These are phyloP conservation scores for Rapana venosa DNA, from an alignment of 2,888 invertebrate genomes.

Conservation along the genomic window DNA sequence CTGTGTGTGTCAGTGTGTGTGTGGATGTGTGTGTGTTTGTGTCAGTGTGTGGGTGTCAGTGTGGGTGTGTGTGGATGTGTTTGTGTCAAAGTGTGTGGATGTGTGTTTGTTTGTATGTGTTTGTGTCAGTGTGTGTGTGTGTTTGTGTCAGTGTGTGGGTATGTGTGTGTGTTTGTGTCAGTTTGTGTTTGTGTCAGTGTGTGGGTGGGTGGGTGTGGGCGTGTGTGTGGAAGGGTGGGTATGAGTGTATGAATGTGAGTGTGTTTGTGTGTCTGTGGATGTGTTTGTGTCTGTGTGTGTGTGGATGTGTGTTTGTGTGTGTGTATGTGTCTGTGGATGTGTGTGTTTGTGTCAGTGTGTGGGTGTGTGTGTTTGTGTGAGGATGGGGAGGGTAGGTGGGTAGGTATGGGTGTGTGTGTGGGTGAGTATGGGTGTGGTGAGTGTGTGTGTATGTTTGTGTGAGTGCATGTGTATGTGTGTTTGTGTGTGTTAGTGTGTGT, in stretches of 20 bases:
- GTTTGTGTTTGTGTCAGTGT: no score
- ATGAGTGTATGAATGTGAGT: no score
- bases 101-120: slow-evolving; percentile 2
- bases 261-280: no score
- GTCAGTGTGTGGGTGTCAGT: not conserved
- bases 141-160: not conserved
- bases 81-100: not conserved
- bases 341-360: not conserved
- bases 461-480: no score
- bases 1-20: slow-evolving; percentile 14
- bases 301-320: not conserved
- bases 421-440: not conserved
- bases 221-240: no score
- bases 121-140: not conserved
- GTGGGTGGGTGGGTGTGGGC: no score
- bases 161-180: slow-evolving; percentile 43
- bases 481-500: no score
- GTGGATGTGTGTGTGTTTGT: not conserved
- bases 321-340: not conserved
- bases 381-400: no score
- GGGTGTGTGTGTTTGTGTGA: slow-evolving; percentile 14
- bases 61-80: not conserved
- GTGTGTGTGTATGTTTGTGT: no score
- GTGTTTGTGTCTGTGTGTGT: no score
- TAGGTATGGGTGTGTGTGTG: not conserved